phyloP scores from a whole-genome alignment of 2,888 invertebrate genomes.

The Lucinisca nassula region DNA sequence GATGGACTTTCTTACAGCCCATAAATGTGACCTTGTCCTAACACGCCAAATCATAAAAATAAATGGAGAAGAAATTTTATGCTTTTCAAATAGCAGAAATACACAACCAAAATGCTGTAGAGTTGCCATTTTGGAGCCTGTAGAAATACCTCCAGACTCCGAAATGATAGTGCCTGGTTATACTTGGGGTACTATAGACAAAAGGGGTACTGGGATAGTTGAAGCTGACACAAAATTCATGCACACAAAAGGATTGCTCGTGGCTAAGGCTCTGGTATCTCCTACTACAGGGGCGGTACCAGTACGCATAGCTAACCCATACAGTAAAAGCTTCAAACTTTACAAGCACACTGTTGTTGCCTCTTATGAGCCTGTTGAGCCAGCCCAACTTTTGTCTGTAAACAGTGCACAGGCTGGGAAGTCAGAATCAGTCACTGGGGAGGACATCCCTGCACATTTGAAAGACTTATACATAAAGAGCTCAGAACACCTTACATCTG shows the following conservation, averaged over 20 bases:
- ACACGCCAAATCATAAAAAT: neutral
- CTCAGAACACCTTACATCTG: neutral
- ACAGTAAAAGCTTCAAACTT: neutral
- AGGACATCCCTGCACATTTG: conserved; percentile 17
- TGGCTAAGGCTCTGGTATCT: conserved; percentile 2
- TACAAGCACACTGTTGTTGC: conserved; percentile 14
- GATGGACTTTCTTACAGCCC: neutral
- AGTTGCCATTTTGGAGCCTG: neutral
- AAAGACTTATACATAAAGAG: conserved; percentile 9
- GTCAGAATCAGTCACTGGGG: neutral
- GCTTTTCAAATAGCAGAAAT: neutral
- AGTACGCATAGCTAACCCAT: conserved; percentile 23
- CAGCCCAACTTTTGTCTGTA: neutral
- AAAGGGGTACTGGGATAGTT: no score
- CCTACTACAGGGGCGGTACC: neutral
- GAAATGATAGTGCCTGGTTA: neutral
- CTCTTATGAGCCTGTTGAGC: neutral
- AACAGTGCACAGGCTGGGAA: neutral
- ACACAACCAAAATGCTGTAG: neutral
- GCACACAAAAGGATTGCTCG: conserved; percentile 13
- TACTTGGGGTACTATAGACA: neutral
- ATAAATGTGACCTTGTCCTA: neutral
- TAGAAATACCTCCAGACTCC: neutral
- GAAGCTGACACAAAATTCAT: neutral
- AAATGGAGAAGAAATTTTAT: neutral